Evolutionary conservation across 2,113 vertebrate species (phyloP).

Genomic region (Eubucco bourcierii): DNA sequence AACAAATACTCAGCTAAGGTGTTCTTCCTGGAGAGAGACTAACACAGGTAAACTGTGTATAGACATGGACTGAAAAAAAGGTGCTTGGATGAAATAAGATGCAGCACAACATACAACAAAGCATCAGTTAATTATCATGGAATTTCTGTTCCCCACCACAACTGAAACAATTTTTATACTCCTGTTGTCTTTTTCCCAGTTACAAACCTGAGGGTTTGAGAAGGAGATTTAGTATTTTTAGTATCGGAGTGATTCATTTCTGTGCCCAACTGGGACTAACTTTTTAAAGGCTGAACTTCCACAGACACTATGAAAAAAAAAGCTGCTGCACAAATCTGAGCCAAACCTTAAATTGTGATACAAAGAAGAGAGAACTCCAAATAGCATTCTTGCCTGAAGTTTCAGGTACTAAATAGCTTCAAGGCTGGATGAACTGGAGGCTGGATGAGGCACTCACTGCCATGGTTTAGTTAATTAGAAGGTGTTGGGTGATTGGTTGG

Average conservation of each 20-base stretch:
- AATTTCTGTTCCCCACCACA: accelerated
- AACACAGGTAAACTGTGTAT: background rate
- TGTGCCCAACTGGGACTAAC: background rate
- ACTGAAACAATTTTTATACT: background rate
- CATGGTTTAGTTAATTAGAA: too few species aligned
- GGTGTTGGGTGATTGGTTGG: too few species aligned
- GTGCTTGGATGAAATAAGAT: background rate
- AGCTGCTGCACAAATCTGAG: background rate
- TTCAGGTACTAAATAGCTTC: background rate
- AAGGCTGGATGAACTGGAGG: background rate
- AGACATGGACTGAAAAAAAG: background rate
- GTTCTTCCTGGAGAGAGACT: background rate
- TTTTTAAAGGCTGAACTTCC: background rate
- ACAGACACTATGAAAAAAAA: background rate
- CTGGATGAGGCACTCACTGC: too few species aligned
- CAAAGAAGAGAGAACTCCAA: background rate
- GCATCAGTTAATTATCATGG: background rate
- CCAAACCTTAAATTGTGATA: background rate
- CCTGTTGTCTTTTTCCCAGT: background rate
- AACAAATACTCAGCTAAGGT: background rate
- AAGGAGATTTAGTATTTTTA: background rate
- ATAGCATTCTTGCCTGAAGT: background rate
- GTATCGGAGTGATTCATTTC: background rate
- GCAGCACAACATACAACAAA: background rate
- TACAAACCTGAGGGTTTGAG: background rate